Evolutionary conservation across 2,113 vertebrate species (phyloP), one percentile per base, ranked within the genome.

Genomic region (Cottus gobio): DNA sequence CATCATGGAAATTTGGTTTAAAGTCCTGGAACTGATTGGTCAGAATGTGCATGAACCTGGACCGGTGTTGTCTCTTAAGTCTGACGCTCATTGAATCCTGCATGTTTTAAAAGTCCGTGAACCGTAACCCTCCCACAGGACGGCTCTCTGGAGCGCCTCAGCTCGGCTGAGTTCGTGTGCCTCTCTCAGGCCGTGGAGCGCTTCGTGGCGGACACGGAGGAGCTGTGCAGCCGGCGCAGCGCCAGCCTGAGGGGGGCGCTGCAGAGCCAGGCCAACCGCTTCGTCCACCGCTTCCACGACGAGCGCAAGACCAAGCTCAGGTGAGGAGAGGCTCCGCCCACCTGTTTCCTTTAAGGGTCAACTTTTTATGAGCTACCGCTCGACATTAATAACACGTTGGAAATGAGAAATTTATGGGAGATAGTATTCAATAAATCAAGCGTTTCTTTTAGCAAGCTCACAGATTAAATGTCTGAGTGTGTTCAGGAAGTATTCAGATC

Each of bases 211-310:
- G 96, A 97, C 72, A 97, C 97, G 0, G 97, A 99, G 91, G 95
- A 95, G 77, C 94, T 98, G 84, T 97, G 97, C 22, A 95, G 96
- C 91, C 93, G 97, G 74, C 96, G 95, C 84, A 99, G 98, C 26
- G 95, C 95, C 86, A 98, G 97, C 57, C 93, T 99, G 84, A 88
- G 96, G 92, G 98, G 97, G 89, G 96, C 97, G 20, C 97, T 99
- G 85, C 98, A 99, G 93, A 98, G 96, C 73, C 98, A 99, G 93
- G 98, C 98, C 87, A 97, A 97, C 79, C 96, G 96, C 90, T 99
- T 99, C 83, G 97, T 99, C 60, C 96, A 98, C 69, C 96, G 97
- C 71, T 99, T 99, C 94, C 98, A 99, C 9, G 98, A 99, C 54
- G 98, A 99, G 48, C 96, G 98, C 86, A 99, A 98, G 92, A 99